Base-by-base conservation (phyloP, 2,113 vertebrate species). In the Muntiacus muntjak region DNA sequence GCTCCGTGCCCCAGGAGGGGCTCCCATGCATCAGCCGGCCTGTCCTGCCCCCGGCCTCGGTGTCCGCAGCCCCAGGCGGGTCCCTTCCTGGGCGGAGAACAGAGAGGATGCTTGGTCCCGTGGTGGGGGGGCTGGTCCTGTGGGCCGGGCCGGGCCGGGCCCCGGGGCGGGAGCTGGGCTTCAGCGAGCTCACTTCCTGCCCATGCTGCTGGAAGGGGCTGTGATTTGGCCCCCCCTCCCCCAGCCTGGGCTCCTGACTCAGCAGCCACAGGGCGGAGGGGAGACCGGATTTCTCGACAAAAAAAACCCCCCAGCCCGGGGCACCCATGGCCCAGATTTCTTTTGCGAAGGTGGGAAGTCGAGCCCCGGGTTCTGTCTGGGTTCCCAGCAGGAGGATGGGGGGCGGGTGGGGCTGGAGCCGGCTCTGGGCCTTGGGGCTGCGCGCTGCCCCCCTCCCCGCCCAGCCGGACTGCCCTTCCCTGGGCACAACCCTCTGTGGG, bases 161-260 rank as follows among this genome's bases (percentile, higher is more conserved):
- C 54, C 26, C 33, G 76, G 79, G 79, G 26, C 11, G 89, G 89
- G 74, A 7, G 45, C 26, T 23, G 30, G 94, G 71, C 45, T 36
- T 67, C 64, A 4, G 93, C 0, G 0, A 50, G 52, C 40, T 81
- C 30, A 71, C 64, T 93, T 89, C 81, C 94, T 74, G 90, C 71
- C 94, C 7, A 7, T 0, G 7, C 74, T 16, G 54, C 83, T 43
- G 86, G 74, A 76, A 96, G 94, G 95, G 93, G 64, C 85, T 64
- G 95, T 45, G 95, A 86, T 76, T 58, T 10, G 89, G 81, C 14
- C 83, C 2, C 1, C 85, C 45, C 11, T 40, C 36, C 93, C 88
- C 47, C 2, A 7, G 52, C 33, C 47, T 0, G 19, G 16, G 60
- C 12, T 79, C 90, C 97, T 96, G 97, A 97, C 92, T 98, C 97